phyloP scores from a whole-genome alignment of 2,113 vertebrate genomes.

The Circaetus gallicus region DNA sequence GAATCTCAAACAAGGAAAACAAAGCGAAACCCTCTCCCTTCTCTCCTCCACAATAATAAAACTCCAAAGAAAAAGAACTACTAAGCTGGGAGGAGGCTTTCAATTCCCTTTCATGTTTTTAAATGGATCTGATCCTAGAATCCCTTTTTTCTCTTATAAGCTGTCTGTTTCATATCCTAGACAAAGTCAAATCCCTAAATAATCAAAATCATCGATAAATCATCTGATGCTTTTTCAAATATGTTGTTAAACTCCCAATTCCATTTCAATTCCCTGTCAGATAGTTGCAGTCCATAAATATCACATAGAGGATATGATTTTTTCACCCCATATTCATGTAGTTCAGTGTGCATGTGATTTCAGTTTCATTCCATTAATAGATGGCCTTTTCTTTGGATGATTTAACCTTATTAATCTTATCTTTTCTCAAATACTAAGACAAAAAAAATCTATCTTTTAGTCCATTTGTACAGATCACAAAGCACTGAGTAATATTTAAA shows the following conservation, averaged over 20 bases:
- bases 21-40: neutral
- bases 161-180: neutral
- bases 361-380: neutral
- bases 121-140: neutral
- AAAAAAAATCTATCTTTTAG: neutral
- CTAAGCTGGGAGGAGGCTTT: neutral
- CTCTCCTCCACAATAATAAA: neutral
- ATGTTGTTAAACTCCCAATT: neutral
- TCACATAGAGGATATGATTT: neutral
- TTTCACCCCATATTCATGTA: neutral
- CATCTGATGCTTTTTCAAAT: neutral
- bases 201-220: neutral
- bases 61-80: neutral
- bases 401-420: neutral
- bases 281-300: neutral
- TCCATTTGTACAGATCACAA: neutral
- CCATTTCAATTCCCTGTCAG: neutral
- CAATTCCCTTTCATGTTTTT: neutral
- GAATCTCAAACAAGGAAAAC: neutral
- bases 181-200: neutral
- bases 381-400: neutral
- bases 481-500: neutral
- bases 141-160: neutral
- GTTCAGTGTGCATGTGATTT: neutral
- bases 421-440: neutral